Base-by-base conservation (phyloP, 2,113 vertebrate genomes). In the Collichthys lucidus region DNA sequence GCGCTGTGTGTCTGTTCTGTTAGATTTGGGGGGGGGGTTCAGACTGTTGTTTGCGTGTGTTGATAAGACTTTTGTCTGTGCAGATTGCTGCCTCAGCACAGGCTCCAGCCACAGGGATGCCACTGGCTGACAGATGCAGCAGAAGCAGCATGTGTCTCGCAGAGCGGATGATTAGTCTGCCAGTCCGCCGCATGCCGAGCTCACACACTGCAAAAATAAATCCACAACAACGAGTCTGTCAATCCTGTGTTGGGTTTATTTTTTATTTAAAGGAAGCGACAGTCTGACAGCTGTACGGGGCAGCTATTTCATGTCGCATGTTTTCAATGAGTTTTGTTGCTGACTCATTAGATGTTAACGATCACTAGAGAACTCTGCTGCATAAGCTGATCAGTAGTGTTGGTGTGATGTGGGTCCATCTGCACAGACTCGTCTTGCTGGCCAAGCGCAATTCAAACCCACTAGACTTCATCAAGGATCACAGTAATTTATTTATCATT, bases 71-170 rank as follows among this genome's bases (percentile, higher is more conserved):
- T 91, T 91, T 90, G 86, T 92, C 82, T 83, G 84, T 29, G 69
- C 60, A 56, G 82, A 88, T 85, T 71, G 92, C 93, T 92, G 91
- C 72, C 78, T 94, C 91, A 92, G 92, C 92, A 94, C 71, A 53
- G 80, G 71, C 84, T 74, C 40, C 67, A 70, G 88, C 87, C 78
- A 75, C 68, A 74, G 86, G 82, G 84, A 89, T 85, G 81, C 81
- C 85, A 60, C 80, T 76, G 79, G 80, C 91, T 70, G 90, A 86
- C 90, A 89, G 89, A 91, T 77, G 74, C 87, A 85, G 68, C 71
- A 83, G 68, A 60, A 85, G 67, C 72, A 65, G 84, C 85, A 74
- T 83, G 85, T 81, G 86, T 85, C 77, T 87, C 63, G 0, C 84
- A 79, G 74, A 82, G 81, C 81, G 83, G 77, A 78, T 82, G 73